Base-by-base conservation (phyloP, 2,113 vertebrate species). In the Piaya cayana region DNA sequence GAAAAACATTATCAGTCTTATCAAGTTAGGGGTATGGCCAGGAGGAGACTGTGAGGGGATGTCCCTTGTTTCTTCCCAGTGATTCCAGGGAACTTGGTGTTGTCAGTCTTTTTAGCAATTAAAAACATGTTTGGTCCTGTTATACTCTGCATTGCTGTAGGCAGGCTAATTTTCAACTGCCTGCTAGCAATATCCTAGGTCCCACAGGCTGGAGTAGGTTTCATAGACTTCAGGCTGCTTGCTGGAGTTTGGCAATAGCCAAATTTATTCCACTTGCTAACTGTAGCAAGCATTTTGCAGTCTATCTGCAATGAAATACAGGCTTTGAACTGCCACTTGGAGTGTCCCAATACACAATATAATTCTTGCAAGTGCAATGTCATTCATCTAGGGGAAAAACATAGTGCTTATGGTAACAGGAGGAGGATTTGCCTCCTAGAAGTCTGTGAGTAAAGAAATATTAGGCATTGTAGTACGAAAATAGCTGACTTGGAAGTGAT, bases 41-140 rank as follows among this genome's bases (percentile, higher is more conserved):
- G 1, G 10, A 81, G 50, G 8, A 0, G 0, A 47, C 29, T 29
- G 7, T 8, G 17, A 80, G 36, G n/a, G 14, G 18, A 39, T 64
- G 5, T 63, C 32, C 10, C 17, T 67, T 47, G 15, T 5, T 37
- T 67, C n/a, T 37, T 56, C 11, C 85, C 47, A 27, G 11, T 30
- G 37, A 20, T 36, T 76, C 15, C 43, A 71, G 52, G 37, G 65
- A 90, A 32, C 34, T n/a, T 68, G 26, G 7, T 21, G 7, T 60
- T 92, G 65, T 34, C 82, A 79, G 78, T 4, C 13, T 37, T 84
- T 79, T 82, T 55, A 94, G 52, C 20, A 71, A 78, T 82, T 88
- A 85, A 25, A 50, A 71, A 29, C 0, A 5, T 25, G 22, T 56
- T 85, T 71, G 34, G 82, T 93, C 47, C 56, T 74, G 47, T 81